Evolutionary conservation across 2,888 invertebrate species (phyloP), one percentile per base, ranked within the genome.

Genomic region (Lasioglossum leucozonium): DNA sequence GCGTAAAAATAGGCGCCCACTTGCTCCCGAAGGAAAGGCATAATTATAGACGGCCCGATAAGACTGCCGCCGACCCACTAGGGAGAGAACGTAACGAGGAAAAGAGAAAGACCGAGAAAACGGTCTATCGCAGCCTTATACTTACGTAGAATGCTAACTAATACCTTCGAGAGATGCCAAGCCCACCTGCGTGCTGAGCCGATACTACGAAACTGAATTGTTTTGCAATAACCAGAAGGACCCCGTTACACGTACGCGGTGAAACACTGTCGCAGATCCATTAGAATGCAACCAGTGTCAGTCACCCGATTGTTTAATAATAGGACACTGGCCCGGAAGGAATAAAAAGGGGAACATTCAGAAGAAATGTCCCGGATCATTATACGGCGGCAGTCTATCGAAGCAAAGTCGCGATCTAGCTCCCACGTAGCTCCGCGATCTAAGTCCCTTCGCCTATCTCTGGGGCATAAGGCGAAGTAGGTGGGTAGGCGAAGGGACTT

Each of bases 1-100:
- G 80, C 77, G 80, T 77, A 91, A 91, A 91, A 91, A 88, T 91
- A 86, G 83, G 37, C 89, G 77, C 87, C 91, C 84, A 89, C 91
- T 86, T 86, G 82, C 72, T 86, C 77, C 79, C 67, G 79, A 82
- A 72, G 86, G 85, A 90, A 87, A 81, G 83, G 79, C 84, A 42
- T 86, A 87, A 89, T 88, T 88, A 87, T 69, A 89, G 81, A 81
- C 71, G 44, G 26, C 40, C 76, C 67, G 73, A 74, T 62, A 80
- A 55, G 76, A 73, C 81, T 26, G 26, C 58, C 77, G 58, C 42
- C 77, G 42, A 72, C 80, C 58, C 73, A 72, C 69, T 10, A n/a
- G 67, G 37, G 55, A 26, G 67, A 72, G 51, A 87, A 72, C n/a
- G 72, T 72, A 73, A 83, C 73, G 51, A 42, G 62, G 18, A 55